phyloP scores from a whole-genome alignment of 2,888 invertebrate genomes.

The Notodonta dromedarius region DNA sequence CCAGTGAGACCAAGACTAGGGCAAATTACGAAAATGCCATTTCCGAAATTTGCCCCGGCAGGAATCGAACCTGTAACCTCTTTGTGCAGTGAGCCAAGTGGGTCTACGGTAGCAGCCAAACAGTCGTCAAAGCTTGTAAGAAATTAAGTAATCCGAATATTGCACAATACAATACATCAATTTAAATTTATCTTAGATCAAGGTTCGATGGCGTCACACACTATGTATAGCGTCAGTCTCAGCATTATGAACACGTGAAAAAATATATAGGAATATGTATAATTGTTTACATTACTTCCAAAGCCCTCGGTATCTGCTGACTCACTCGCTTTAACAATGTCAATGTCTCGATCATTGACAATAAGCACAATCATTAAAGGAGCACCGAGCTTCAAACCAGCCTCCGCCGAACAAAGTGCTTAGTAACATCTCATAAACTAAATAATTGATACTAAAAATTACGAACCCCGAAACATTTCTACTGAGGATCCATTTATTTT shows the following conservation, averaged over 20 bases:
- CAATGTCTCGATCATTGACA: conserved; percentile 36
- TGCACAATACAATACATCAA: conserved; percentile 38
- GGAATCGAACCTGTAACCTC: too few relatives aligned
- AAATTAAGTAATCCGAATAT: conserved; percentile 29
- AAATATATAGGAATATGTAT: conserved; percentile 36
- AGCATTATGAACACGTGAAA: conserved; percentile 16
- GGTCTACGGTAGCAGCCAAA: too few relatives aligned
- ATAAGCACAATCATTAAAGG: conserved; percentile 34
- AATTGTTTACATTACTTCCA: conserved; percentile 34
- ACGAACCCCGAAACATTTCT: conserved; percentile 36
- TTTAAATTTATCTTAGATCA: conserved; percentile 42
- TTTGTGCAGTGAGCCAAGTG: too few relatives aligned
- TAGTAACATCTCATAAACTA: conserved; percentile 24
- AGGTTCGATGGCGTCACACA: conserved; percentile 37
- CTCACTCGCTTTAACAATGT: conserved; percentile 41
- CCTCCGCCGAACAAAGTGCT: background rate
- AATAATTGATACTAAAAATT: conserved; percentile 30
- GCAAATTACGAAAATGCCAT: too few relatives aligned
- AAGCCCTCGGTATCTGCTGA: conserved; percentile 33
- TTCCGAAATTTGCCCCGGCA: too few relatives aligned
- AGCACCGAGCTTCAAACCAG: conserved; percentile 17
- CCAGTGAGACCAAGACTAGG: too few relatives aligned
- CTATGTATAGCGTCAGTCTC: conserved; percentile 33
- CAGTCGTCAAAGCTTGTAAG: background rate
- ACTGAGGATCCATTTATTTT: conserved; percentile 48